Evolutionary conservation across 2,888 invertebrate genomes (phyloP), one percentile per base, ranked within the genome.

Genomic region (Melitaea athalia): DNA sequence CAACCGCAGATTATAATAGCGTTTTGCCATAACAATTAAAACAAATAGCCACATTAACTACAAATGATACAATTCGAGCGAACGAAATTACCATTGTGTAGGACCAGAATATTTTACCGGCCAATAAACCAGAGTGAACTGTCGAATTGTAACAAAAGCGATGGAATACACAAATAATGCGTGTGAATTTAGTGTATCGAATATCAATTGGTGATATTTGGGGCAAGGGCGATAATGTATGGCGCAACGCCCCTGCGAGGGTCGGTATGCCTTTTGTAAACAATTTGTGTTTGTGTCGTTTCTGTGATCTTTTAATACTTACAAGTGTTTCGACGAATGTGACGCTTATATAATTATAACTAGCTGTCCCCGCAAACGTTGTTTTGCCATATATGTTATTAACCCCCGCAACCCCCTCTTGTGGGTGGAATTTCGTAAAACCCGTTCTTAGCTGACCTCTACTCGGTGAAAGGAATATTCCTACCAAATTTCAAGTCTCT

Each of bases 151-250:
- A 77, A 83, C 84, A 87, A 89, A 87, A 85, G 80, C 60, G 15
- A 71, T 49, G 62, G 53, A 42, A 62, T 84, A 85, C 83, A 87
- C 87, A 86, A 91, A 91, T 88, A 81, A 85, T 86, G 85, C 85
- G 88, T 89, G 91, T 88, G 89, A 88, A 88, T 85, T 79, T 83
- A 85, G 82, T 90, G 89, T 89, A 88, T 89, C 89, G 90, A 87
- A 91, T 90, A 88, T 87, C 89, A 89, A 91, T 91, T 87, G 88
- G 24, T 52, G 81, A 74, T 76, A 75, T 79, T 80, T 82, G 80
- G 73, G 74, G 55, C 62, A 63, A 72, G 80, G 74, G 76, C 78
- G 80, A 78, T 83, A 84, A 87, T 81, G 80, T 83, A 80, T 81
- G 78, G 78, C 74, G 75, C 70, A 67, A 76, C 80, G 79, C 85